Evolutionary conservation across 2,888 invertebrate genomes (phyloP), one percentile per base, ranked within the genome.

Genomic region (Limnephilus lunatus): DNA sequence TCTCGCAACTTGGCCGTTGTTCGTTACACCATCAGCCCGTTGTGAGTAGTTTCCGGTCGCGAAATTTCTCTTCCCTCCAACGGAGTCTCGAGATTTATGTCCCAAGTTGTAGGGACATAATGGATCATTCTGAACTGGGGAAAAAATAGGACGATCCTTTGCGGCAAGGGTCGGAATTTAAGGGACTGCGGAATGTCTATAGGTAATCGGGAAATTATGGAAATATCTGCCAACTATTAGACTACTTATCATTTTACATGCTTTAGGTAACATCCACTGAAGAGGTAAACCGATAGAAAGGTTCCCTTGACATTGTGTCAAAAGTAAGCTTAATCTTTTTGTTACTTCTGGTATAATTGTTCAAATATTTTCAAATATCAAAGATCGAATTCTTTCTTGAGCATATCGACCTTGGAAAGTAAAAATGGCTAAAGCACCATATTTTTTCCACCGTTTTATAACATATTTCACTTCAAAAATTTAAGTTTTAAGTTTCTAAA

Each of bases 31-130:
- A 68, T 68, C 35, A 83, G 83, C 83, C 83, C 83, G 83, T n/a
- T 83, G 35, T 83, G 83, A 83, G 68, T 68, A 68, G 83, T 83
- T 83, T 83, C 83, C 83, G 83, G 83, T 83, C 32, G 32, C 83
- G 19, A 83, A 35, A 35, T 83, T 83, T 83, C 83, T 32, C 35
- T 83, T 35, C 68, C 68, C 68, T 68, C 68, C 68, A 68, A 68
- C 68, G 35, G 35, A 83, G 25, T 19, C 83, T 39, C 2, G n/a
- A 83, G 83, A 83, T 83, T 83, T 83, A 83, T 83, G 83, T 3
- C 25, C 83, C 35, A 83, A 83, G 83, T 83, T 83, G 83, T 83
- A 39, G 35, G 25, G 83, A 25, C 25, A 68, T n/a, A 68, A 68
- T 68, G 68, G 68, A 68, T 68, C 68, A 68, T 68, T 68, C 68